A percentile compares a stretch with the other conserved stretches of the same genome.
Conservation (phyloP, 1,140 invertebrate genomes). For the Hycleus cichorii region DNA sequence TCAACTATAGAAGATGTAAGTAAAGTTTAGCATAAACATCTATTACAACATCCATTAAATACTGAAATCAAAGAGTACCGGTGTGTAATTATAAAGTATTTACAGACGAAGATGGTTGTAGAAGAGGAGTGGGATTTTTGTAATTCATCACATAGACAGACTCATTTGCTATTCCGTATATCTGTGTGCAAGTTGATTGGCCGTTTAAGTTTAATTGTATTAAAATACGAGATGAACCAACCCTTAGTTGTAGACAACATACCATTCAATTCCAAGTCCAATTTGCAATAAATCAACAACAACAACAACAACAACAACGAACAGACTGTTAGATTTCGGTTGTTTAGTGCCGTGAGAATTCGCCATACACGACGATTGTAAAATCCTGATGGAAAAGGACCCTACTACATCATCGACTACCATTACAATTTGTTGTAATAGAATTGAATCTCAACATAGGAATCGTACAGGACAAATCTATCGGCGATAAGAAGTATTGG, state of each 20-base stretch:
- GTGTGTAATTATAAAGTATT: slow-evolving; percentile 43
- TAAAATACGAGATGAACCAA: too few relatives aligned
- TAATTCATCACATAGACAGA: slow-evolving; percentile 40
- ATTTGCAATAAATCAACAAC: slow-evolving; percentile 29
- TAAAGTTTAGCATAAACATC: slow-evolving; percentile 19
- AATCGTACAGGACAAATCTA: slow-evolving; percentile 24
- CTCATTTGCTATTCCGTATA: slow-evolving; percentile 41
- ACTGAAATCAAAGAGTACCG: slow-evolving; percentile 38
- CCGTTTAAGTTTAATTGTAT: slow-evolving; percentile 20
- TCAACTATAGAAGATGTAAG: background rate
- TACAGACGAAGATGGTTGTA: slow-evolving; percentile 30
- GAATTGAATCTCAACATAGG: slow-evolving; percentile 22
- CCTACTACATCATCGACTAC: background rate
- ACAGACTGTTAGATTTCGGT: slow-evolving; percentile 21
- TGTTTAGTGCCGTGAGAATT: slow-evolving; percentile 29
- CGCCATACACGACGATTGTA: slow-evolving; percentile 28
- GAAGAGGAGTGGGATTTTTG: slow-evolving; percentile 35
- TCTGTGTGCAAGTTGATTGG: slow-evolving; percentile 35
- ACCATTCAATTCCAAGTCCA: background rate
- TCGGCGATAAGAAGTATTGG: slow-evolving; percentile 30
- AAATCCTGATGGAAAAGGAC: slow-evolving; percentile 23
- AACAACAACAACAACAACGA: too few relatives aligned
- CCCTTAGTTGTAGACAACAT: too few relatives aligned
- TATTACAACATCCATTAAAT: slow-evolving; percentile 40
- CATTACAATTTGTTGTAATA: slow-evolving; percentile 31